Percentiles rank a stretch among this genome's conserved stretches.
Evolutionary conservation across 2,113 vertebrate species (phyloP).

Genomic region (Forbesichthys papilliferus): DNA sequence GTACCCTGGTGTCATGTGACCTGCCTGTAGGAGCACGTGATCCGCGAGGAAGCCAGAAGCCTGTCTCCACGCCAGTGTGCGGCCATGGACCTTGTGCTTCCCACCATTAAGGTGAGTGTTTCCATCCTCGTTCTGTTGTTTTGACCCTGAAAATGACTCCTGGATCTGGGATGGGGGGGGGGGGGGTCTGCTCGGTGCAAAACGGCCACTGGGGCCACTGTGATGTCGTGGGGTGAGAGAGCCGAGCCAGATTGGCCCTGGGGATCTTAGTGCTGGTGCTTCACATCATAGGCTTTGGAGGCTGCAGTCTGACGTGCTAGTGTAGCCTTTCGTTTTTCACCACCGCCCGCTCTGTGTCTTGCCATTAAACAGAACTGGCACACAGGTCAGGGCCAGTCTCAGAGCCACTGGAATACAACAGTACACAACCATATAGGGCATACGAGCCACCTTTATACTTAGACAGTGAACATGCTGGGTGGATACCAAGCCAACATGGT

Average conservation of each 20-base stretch:
- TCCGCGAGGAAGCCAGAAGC: conserved; percentile 89
- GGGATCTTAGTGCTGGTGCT: neutral
- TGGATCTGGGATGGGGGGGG: no score
- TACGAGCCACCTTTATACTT: no score
- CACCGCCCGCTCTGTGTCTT: neutral
- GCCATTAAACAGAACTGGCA: neutral
- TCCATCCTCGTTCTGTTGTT: conserved; percentile 5
- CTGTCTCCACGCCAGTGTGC: conserved; percentile 90
- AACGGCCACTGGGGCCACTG: neutral
- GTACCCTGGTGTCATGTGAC: neutral
- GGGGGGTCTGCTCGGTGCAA: neutral
- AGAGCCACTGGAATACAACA: no score
- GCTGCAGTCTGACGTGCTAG: neutral
- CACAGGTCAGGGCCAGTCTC: no score
- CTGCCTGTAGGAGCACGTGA: conserved; percentile 87
- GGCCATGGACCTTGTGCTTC: conserved; percentile 90
- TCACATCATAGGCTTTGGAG: neutral
- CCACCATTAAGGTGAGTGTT: conserved; percentile 89
- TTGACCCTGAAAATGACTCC: neutral
- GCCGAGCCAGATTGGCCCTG: neutral
- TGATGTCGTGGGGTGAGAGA: neutral
- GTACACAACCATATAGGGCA: no score
- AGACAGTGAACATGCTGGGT: no score
- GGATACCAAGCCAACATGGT: no score
- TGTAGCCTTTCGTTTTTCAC: neutral